Percentiles rank a stretch among this genome's conserved stretches.
Evolutionary conservation across 2,797 vertebrate genomes (phyloP).

Genomic region (Gadopsis bispinosus): DNA sequence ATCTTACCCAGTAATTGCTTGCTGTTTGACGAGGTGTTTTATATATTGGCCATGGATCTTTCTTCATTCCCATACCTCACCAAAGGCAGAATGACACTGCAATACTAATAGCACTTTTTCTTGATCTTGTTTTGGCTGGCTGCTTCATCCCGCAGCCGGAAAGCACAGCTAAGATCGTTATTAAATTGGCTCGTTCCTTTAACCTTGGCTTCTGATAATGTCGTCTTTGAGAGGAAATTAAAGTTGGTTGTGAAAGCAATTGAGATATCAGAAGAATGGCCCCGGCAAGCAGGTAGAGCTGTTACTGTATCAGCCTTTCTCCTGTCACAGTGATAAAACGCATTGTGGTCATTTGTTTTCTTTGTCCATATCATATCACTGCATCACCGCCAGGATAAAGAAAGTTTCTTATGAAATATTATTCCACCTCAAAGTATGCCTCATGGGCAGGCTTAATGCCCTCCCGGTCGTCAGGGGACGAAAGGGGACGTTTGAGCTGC

Average conservation of each 20-base stretch:
- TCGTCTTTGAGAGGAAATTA: constrained; percentile 84
- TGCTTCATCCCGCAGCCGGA: constrained; percentile 74
- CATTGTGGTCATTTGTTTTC: constrained; percentile 69
- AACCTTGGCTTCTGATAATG: constrained; percentile 83
- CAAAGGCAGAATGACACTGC: constrained; percentile 68
- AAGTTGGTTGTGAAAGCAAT: constrained; percentile 77
- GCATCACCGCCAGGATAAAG: constrained; percentile 51
- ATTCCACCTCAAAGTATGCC: constrained; percentile 57
- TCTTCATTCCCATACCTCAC: constrained; percentile 45
- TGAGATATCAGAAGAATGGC: constrained; percentile 76
- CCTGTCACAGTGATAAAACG: constrained; percentile 63
- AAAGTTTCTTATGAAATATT: constrained; percentile 73
- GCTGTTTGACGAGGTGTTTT: constrained; percentile 32
- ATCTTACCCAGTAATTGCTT: constrained; percentile 20
- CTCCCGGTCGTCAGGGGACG: constrained; percentile 32
- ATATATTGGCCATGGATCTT: constrained; percentile 33
- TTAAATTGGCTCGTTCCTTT: constrained; percentile 81
- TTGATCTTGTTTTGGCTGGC: constrained; percentile 72
- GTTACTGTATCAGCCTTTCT: constrained; percentile 57
- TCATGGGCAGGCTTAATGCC: constrained; percentile 47
- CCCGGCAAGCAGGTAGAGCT: constrained; percentile 59
- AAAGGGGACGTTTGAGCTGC: constrained; percentile 61
- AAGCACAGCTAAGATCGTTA: constrained; percentile 74
- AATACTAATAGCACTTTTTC: constrained; percentile 67
- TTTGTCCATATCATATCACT: constrained; percentile 59